Conservation (phyloP, 2,797 vertebrate genomes). For the Miichthys miiuy region DNA sequence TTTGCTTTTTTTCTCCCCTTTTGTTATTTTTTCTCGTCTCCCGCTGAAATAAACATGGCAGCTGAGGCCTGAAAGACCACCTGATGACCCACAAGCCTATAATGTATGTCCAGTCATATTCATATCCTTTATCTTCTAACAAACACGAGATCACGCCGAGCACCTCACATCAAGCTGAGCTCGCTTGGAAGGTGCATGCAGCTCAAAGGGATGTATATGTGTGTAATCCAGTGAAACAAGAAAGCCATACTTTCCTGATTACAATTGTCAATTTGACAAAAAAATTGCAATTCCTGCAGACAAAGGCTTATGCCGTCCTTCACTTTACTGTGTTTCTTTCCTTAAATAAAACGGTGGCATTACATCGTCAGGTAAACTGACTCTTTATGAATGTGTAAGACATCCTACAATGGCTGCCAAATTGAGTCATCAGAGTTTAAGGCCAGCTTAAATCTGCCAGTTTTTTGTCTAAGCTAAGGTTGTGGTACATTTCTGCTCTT, state of each 20-base stretch:
- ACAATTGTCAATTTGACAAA: neutral
- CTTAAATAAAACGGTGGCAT: neutral
- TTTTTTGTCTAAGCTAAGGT: neutral
- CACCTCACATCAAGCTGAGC: conserved; percentile 10
- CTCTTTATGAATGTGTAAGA: neutral
- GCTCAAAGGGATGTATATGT: conserved; percentile 16
- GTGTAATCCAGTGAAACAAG: conserved; percentile 16
- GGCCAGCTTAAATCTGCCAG: neutral
- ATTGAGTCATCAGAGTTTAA: neutral
- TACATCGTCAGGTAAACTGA: neutral
- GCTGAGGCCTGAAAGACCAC: conserved; percentile 49
- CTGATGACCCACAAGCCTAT: conserved; percentile 42
- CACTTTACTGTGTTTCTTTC: neutral
- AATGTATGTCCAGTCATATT: conserved; percentile 52
- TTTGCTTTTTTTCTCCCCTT: conserved; percentile 5
- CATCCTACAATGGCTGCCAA: conserved; percentile 5
- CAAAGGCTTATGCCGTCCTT: neutral
- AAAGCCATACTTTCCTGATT: conserved; percentile 3
- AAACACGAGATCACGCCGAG: conserved; percentile 39
- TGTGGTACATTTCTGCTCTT: neutral
- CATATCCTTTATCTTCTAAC: conserved; percentile 46
- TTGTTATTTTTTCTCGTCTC: conserved; percentile 14
- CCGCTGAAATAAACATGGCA: conserved; percentile 52
- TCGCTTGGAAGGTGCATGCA: conserved; percentile 10
- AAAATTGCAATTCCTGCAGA: conserved; percentile 3